These are phyloP conservation scores for Chamaetylas fuelleborni DNA, from an alignment of 2,113 vertebrate genomes.

Conservation along the genomic window DNA sequence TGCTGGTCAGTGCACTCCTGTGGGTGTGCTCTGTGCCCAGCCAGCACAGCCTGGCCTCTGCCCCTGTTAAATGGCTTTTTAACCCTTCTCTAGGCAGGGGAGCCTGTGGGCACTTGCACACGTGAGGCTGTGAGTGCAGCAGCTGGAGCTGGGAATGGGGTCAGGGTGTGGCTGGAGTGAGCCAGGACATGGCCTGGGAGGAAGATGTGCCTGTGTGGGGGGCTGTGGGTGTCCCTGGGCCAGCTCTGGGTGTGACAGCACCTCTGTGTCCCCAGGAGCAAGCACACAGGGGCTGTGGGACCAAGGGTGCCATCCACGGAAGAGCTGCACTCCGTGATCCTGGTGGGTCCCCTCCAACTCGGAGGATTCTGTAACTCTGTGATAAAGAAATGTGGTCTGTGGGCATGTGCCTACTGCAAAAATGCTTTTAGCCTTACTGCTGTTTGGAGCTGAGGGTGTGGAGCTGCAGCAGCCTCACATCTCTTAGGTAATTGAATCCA, in stretches of 20 bases:
- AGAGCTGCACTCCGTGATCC: not conserved
- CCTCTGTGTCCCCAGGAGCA: not conserved
- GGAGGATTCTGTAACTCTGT: not conserved
- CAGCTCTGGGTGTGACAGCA: not conserved
- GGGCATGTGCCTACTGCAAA: not conserved
- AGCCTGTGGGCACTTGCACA: not conserved
- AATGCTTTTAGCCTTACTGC: not conserved
- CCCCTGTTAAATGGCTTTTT: not conserved
- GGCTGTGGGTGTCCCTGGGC: not conserved
- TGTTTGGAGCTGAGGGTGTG: not conserved
- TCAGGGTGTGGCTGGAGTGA: accelerated
- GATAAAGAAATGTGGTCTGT: not conserved
- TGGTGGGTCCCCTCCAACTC: accelerated
- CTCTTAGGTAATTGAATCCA: not conserved
- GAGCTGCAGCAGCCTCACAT: not conserved
- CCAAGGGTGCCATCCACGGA: too few relatives aligned
- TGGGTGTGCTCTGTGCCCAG: not conserved
- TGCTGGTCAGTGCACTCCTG: not conserved
- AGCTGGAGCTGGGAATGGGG: not conserved
- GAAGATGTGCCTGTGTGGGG: not conserved
- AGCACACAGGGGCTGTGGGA: not conserved
- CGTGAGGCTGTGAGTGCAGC: not conserved
- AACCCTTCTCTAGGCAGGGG: too few relatives aligned
- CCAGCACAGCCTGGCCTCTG: not conserved
- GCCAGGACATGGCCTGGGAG: not conserved